Base-by-base conservation (phyloP, 2,113 vertebrate genomes). In the Stictonetta naevosa region DNA sequence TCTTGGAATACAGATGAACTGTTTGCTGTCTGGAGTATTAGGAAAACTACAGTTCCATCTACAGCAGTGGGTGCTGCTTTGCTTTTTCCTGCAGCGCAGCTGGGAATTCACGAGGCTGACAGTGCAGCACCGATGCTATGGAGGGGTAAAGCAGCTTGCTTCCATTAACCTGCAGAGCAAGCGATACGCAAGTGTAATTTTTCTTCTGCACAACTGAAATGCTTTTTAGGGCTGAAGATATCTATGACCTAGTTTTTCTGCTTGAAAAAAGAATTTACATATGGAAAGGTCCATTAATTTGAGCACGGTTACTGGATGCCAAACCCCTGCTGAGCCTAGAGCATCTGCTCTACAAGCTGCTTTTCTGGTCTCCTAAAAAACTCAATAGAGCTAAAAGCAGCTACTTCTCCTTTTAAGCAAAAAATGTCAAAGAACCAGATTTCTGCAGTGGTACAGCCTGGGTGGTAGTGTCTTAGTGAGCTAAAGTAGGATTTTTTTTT, bases 161-260 rank as follows among this genome's bases (percentile, higher is more conserved):
- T 14, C 55, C 40, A 42, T 25, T 71, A 67, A 74, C 80, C 73
- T 88, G 79, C 67, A 48, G 55, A 92, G 59, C 31, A 46, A 64
- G 50, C 11, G 42, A 29, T 52, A 19, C 19, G 15, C 23, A 3
- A 44, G 29, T 25, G 8, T 71, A 40, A 56, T 52, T 85, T 31
- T 34, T 62, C 69, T 92, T 80, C 29, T 79, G 93, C 66, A 14
- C 21, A 73, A 71, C 26, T 82, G 75, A 71, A 81, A 36, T 68
- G 92, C 64, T 86, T 94, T 93, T 34, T 48, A 81, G 68, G 42
- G 91, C 94, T 96, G 81, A 86, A 95, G 76, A 78, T 60, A 86
- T 25, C 64, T 0, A 0, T 86, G 93, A 88, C 94, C 95, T 95
- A 91, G 77, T 95, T 72, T 26, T 52, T 96, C 88, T 95, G 86